Conservation (phyloP, 2,888 invertebrate species). For the Osmoderma eremita region DNA sequence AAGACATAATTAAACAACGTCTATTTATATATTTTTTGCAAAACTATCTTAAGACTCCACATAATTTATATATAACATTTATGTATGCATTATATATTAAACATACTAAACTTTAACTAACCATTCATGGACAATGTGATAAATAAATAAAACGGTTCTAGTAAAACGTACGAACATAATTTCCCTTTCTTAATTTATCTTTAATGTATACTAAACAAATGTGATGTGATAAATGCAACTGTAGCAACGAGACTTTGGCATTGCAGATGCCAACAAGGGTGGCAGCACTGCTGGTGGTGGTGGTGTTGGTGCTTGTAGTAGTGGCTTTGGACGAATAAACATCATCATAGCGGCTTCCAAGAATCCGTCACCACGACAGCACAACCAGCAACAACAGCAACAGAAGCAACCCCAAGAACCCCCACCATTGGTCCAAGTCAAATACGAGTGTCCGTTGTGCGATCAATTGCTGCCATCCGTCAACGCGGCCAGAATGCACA, state of each 20-base stretch:
- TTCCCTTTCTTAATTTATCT: not conserved
- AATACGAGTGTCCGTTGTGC: slow-evolving; percentile 79
- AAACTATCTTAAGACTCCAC: no score
- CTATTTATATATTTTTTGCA: no score
- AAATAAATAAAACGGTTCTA: slow-evolving; percentile 47
- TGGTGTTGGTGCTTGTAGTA: slow-evolving; percentile 38
- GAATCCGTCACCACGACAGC: slow-evolving; percentile 48
- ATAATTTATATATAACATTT: no score
- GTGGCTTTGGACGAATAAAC: slow-evolving; percentile 39
- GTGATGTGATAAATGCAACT: slow-evolving; percentile 52
- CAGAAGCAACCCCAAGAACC: slow-evolving; percentile 54
- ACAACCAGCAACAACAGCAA: slow-evolving; percentile 57
- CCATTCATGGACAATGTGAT: not conserved
- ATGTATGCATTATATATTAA: no score
- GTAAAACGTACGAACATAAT: slow-evolving; percentile 62
- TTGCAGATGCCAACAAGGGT: slow-evolving; percentile 68
- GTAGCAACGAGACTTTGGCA: slow-evolving; percentile 66
- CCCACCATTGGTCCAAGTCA: slow-evolving; percentile 60
- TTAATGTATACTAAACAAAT: slow-evolving; percentile 29
- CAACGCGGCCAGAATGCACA: slow-evolving; percentile 76
- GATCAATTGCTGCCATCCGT: slow-evolving; percentile 73
- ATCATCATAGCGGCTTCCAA: slow-evolving; percentile 46
- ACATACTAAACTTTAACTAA: not conserved
- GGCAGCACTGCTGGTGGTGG: slow-evolving; percentile 41
- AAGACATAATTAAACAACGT: no score